These are phyloP conservation scores for Colostygia pectinataria DNA, from an alignment of 2,888 invertebrate species.

Conservation along the genomic window DNA sequence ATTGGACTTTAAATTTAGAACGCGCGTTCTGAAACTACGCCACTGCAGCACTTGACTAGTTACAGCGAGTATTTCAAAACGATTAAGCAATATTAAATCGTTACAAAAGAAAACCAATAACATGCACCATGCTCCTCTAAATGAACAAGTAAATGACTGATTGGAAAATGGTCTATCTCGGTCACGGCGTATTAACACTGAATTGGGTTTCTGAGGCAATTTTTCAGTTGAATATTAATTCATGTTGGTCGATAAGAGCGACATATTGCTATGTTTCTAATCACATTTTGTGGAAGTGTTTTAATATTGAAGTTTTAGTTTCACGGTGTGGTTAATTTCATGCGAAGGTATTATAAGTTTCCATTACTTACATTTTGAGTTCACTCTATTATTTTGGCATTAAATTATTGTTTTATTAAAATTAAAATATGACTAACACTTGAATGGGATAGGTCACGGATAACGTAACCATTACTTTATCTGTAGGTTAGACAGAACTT, in stretches of 20 bases:
- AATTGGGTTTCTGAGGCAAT: conserved; percentile 79
- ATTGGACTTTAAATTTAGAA: too few species aligned
- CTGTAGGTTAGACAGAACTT: too few species aligned
- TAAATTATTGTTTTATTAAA: too few species aligned
- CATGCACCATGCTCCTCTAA: conserved; percentile 79
- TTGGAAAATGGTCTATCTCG: conserved; percentile 71
- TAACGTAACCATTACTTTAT: too few species aligned
- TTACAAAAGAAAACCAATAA: conserved; percentile 70
- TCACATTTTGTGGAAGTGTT: conserved; percentile 36
- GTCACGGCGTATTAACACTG: conserved; percentile 78
- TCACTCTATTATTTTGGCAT: too few species aligned
- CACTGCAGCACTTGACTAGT: conserved; percentile 30
- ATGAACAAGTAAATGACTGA: conserved; percentile 80
- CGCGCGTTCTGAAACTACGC: conserved; percentile 29
- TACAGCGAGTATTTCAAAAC: conserved; percentile 40
- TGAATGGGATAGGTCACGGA: too few species aligned
- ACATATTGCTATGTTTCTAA: conserved; percentile 55
- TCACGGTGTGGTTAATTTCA: conserved; percentile 4
- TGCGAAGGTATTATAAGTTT: conserved; percentile 6
- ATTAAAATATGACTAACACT: too few species aligned
- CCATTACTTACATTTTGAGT: too few species aligned
- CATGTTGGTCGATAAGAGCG: conserved; percentile 64
- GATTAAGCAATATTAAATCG: conserved; percentile 57
- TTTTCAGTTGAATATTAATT: conserved; percentile 59
- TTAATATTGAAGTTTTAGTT: conserved; percentile 11